These are phyloP conservation scores for Artibeus jamaicensis DNA, from an alignment of 2,797 vertebrate genomes.

Conservation along the genomic window DNA sequence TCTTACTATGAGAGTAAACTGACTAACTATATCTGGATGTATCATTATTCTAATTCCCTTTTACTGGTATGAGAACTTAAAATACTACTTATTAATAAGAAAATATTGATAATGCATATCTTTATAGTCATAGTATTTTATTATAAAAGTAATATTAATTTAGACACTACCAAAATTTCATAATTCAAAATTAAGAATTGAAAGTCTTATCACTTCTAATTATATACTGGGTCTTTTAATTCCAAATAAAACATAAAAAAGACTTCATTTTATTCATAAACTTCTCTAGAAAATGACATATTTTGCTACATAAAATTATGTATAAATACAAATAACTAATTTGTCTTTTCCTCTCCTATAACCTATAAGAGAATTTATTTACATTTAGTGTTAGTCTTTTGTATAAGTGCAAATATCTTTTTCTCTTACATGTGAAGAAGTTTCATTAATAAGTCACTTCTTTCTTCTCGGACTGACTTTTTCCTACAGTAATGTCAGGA, in stretches of 20 bases:
- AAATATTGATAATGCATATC: background rate
- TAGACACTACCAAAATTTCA: background rate
- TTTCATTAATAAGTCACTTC: background rate
- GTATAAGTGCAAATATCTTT: background rate
- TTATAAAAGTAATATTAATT: slow-evolving; percentile 30
- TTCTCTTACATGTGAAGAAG: background rate
- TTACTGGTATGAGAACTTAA: background rate
- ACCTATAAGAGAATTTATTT: background rate
- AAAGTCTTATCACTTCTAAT: background rate
- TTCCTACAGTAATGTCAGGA: background rate
- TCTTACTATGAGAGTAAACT: background rate
- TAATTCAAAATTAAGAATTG: background rate
- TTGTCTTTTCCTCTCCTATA: background rate
- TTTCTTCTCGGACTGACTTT: background rate
- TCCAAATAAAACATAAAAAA: background rate
- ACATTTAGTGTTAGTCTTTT: background rate
- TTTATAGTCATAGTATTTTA: slow-evolving; percentile 39
- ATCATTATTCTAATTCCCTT: background rate
- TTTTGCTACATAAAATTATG: slow-evolving; percentile 4
- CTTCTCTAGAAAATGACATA: background rate
- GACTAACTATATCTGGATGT: background rate
- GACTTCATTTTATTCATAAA: background rate
- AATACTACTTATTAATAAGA: slow-evolving; percentile 23
- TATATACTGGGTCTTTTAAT: background rate
- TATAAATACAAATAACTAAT: background rate